Base-by-base conservation (phyloP, 64 coral and sea anemone species). In the Dendrophyllia cribrosa region DNA sequence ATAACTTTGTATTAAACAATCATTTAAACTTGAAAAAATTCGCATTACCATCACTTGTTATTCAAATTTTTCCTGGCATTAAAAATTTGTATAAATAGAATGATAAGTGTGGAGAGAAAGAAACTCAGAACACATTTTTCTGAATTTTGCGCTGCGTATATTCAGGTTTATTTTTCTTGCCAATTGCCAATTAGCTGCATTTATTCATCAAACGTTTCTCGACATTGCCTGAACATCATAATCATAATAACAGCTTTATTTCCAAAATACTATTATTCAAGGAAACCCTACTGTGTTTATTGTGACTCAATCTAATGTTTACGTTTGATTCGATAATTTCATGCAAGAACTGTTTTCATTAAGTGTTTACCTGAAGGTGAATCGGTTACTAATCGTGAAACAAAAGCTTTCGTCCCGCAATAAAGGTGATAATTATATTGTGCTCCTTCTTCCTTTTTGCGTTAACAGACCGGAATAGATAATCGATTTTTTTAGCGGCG, bases 291-390 rank as follows among this genome's bases (percentile, higher is more conserved):
- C 45, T 26, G 62, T n/a, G 43, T 3, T 13, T 84, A n/a, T 67
- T 67, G 68, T 84, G 60, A 84, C 80, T 51, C 50, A 26, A 15
- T 64, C 17, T 11, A 64, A 61, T 48, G 15, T 82, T 65, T 64
- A 46, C 26, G 7, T 46, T 45, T 64, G 17, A 63, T 82, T 64
- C 78, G 34, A 82, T 82, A 82, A 82, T 82, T 64, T 64, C 43
- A 64, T 64, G 25, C 58, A 82, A 47, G 15, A 47, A 4, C 59
- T n/a, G 24, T 82, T 63, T 82, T n/a, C 24, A 26, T 60, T 61
- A 6, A 58, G 16, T 22, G 9, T 64, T 81, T 63, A 24, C 50
- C 62, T 23, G 51, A 61, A 17, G 14, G 65, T 50, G 47, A 34
- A 34, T 49, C 16, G 10, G 43, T 51, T 75, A 21, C 2, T n/a